Base-by-base conservation (phyloP, 2,888 invertebrate genomes). In the Apotomis capreana region DNA sequence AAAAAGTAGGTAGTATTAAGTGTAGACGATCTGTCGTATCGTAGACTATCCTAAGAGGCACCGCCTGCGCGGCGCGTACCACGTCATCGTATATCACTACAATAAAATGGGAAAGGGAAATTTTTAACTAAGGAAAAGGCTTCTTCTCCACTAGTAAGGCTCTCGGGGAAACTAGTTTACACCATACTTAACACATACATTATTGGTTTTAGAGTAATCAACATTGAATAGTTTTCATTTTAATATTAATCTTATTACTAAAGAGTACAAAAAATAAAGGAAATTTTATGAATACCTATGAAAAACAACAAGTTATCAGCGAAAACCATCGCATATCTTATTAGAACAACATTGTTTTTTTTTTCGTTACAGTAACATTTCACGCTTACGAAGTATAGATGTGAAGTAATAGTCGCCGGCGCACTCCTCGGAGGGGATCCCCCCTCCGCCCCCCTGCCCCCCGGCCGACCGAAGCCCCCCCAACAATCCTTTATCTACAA, bases 261-360 rank as follows among this genome's bases (percentile, higher is more conserved):
- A 92, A 93, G 92, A 93, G 93, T 93, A 93, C 92, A 93, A 93
- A 93, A 93, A 93, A 93, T 93, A 93, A 93, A 93, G 93, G 92
- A 93, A 93, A 91, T 91, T 90, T 92, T 88, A 92, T 91, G 92
- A 92, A 91, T 92, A 91, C 72, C 72, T 91, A 91, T 91, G 91
- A 91, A 92, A 91, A 92, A 91, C 93, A 93, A 93, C 92, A 92
- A 91, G 92, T 91, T 85, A 87, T 89, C 81, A 87, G 91, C 92
- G 92, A 91, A 88, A 85, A 86, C 82, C 81, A 87, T 91, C 92
- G 91, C 91, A 85, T 90, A 87, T 90, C 89, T 89, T 92, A 91
- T 91, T 92, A 90, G 92, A 92, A 91, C 92, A 92, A 92, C 92
- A 90, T 65, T 91, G 88, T 88, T 89, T 87, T 85, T 88, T 87